phyloP scores from a whole-genome alignment of 2,888 invertebrate species.

The Autographa pulchrina region DNA sequence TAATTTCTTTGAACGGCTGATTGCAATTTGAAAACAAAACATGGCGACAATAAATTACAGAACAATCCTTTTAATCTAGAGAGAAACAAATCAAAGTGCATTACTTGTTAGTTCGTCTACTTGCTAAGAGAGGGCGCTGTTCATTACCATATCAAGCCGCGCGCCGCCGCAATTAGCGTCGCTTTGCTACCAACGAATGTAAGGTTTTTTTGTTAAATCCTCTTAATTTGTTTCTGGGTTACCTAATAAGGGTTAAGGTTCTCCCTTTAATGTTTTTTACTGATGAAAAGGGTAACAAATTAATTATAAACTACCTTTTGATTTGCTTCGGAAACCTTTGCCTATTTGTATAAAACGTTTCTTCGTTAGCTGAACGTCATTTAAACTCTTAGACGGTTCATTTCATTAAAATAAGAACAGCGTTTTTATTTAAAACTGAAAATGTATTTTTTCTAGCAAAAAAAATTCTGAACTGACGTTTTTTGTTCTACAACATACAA shows the following conservation, averaged over 20 bases:
- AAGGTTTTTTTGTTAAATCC: constrained; percentile 80
- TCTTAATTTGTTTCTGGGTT: constrained; percentile 74
- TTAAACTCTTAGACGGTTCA: too few species aligned
- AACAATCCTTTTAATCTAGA: constrained; percentile 52
- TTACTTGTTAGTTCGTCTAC: constrained; percentile 62
- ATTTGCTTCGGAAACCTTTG: too few species aligned
- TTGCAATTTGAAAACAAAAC: not conserved
- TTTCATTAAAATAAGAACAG: too few species aligned
- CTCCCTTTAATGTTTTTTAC: not conserved
- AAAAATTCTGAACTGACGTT: too few species aligned
- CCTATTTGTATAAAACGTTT: too few species aligned
- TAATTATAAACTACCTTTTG: not conserved
- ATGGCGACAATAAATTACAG: constrained; percentile 28
- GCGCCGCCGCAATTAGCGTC: constrained; percentile 74
- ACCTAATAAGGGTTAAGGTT: constrained; percentile 18
- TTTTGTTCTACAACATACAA: too few species aligned
- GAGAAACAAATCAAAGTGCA: constrained; percentile 57
- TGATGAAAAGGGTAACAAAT: not conserved
- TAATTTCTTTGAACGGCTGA: too few species aligned
- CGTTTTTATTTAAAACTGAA: too few species aligned
- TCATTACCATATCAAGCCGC: constrained; percentile 72
- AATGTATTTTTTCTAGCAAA: too few species aligned
- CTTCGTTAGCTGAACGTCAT: too few species aligned
- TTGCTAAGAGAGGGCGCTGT: constrained; percentile 74
- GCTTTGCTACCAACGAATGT: constrained; percentile 76